phyloP scores from a whole-genome alignment of 1,140 invertebrate genomes.

The Habropoda laboriosa region DNA sequence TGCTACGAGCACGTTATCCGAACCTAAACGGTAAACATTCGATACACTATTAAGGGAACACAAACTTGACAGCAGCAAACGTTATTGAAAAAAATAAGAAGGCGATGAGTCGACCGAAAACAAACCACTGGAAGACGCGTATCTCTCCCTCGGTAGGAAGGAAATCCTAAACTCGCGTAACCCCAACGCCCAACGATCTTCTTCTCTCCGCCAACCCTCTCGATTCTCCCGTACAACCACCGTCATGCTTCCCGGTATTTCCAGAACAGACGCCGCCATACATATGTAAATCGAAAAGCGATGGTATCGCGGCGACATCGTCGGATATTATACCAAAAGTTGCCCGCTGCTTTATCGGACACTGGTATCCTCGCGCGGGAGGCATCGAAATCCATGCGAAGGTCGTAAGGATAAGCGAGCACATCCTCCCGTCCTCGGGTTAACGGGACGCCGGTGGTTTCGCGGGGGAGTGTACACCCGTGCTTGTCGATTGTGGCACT shows the following conservation, averaged over 20 bases:
- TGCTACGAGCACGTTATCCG: too few species aligned
- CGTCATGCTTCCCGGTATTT: neutral
- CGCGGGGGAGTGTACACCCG: neutral
- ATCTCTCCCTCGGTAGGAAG: too few species aligned
- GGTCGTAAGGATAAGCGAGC: conserved; percentile 16
- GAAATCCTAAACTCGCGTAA: too few species aligned
- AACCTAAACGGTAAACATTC: too few species aligned
- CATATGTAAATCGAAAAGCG: conserved; percentile 12
- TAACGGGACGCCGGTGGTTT: conserved; percentile 50
- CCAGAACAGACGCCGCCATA: neutral
- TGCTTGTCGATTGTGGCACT: neutral
- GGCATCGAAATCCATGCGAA: conserved; percentile 34
- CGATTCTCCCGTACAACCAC: neutral
- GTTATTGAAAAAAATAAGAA: too few species aligned
- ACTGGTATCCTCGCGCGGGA: conserved; percentile 7
- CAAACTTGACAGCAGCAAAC: too few species aligned
- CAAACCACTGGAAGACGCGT: too few species aligned
- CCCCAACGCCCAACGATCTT: neutral
- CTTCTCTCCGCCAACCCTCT: too few species aligned
- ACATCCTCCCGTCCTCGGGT: conserved; percentile 23
- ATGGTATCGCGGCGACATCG: neutral
- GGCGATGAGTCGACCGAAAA: too few species aligned
- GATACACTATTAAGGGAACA: too few species aligned
- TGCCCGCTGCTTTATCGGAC: conserved; percentile 13
- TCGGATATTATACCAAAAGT: conserved; percentile 15